These are phyloP conservation scores for Limonius californicus DNA, from an alignment of 1,140 invertebrate genomes.

Conservation along the genomic window DNA sequence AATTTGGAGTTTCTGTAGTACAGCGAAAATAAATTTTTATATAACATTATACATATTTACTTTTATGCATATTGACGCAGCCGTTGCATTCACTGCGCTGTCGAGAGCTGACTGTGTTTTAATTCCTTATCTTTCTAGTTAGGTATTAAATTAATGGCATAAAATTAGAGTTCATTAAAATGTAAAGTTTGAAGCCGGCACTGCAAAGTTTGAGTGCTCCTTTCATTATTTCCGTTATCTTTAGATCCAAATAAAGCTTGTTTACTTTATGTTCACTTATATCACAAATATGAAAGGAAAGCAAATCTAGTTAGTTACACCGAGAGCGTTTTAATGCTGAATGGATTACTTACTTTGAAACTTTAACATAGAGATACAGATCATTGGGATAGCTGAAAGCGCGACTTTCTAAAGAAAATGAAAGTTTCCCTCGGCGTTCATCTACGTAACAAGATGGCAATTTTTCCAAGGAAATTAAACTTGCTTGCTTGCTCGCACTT, in stretches of 20 bases:
- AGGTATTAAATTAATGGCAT: background rate
- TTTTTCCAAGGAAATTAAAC: no score
- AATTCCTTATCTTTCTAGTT: background rate
- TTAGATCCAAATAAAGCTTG: background rate
- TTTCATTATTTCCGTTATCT: background rate
- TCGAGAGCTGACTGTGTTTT: background rate
- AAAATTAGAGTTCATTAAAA: background rate
- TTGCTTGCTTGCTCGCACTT: no score
- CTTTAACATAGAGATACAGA: slow-evolving; percentile 7
- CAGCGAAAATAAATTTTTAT: no score
- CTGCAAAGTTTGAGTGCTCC: background rate
- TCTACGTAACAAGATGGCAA: background rate
- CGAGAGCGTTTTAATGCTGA: slow-evolving; percentile 6
- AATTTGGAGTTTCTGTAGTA: no score
- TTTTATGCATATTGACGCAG: no score
- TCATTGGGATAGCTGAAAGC: background rate
- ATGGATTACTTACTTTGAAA: slow-evolving; percentile 12
- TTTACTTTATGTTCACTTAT: slow-evolving; percentile 1
- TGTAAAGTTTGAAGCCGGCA: background rate
- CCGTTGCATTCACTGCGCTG: no score
- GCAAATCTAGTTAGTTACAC: background rate
- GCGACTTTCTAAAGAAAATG: slow-evolving; percentile 6
- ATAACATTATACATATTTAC: no score
- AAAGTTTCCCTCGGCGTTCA: background rate
- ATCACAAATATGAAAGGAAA: background rate